Base-by-base conservation (phyloP, 2,113 vertebrate species). In the Menura novaehollandiae region DNA sequence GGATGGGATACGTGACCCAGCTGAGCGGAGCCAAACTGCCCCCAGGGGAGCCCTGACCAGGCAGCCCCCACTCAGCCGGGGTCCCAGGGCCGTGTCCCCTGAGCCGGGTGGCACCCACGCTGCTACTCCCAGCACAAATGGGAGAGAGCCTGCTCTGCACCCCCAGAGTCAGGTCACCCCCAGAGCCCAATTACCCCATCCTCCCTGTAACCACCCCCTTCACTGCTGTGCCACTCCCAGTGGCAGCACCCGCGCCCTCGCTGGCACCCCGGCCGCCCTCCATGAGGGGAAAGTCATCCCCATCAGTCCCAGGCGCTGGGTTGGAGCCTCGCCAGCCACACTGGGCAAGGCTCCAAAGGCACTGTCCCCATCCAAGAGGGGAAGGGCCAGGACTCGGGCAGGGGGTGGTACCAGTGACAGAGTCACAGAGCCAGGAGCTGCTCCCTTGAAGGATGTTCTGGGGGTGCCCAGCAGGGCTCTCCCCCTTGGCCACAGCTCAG, bases 61-160 rank as follows among this genome's bases (percentile, higher is more conserved):
- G 17, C 85, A 84, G 55, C 15, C 55, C 26, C 6, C 2, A 0
- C 73, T 41, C 39, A 84, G 53, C 67, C 15, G 0, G 32, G 24
- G 16, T 32, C 27, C 84, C 2, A 1, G n/a, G 20, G n/a, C 76
- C 3, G 0, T 37, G 85, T 14, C 72, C 32, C 28, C 13, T 0
- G 1, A 41, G 44, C 27, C 0, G 0, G 44, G 16, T 5, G 23
- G n/a, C 32, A 18, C 21, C 3, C 28, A 5, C 14, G 0, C 33
- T 12, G 20, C 64, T 9, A 10, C 49, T 0, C 43, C 85, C 75
- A 11, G 46, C 18, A 28, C 41, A 26, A 43, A 22, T 0, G 1
- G 76, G 14, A 52, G 23, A 0, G 0, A 80, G 39, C 63, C 59
- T 1, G 3, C 12, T 14, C 53, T 9, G 74, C 13, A 4, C 1